Conservation (phyloP, 2,113 vertebrate genomes). For the Pachycephala philippinensis region DNA sequence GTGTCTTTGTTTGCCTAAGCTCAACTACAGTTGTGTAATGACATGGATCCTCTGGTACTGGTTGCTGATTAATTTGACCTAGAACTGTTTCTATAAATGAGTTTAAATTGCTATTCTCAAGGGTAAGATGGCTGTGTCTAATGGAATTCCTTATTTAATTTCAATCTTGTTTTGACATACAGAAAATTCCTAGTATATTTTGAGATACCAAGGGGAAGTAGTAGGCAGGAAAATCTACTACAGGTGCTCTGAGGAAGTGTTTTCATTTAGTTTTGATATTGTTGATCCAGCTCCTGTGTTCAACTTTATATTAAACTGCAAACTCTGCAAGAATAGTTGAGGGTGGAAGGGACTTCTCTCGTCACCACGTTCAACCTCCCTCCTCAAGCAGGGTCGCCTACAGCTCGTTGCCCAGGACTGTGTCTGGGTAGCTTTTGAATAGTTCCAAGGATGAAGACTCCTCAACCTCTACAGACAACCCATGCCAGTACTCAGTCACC, state of each 20-base stretch:
- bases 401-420: neutral
- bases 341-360: neutral
- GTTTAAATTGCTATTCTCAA: neutral
- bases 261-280: neutral
- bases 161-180: neutral
- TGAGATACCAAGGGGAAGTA: neutral
- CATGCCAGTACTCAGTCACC: neutral
- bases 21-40: neutral
- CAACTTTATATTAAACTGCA: neutral
- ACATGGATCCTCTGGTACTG: neutral
- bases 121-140: neutral
- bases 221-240: neutral
- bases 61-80: neutral
- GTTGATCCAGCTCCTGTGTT: neutral
- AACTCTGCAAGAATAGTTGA: neutral
- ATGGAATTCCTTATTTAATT: neutral
- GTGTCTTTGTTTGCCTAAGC: neutral
- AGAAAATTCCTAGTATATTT: neutral
- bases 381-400: neutral
- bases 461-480: neutral
- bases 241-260: neutral
- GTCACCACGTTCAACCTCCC: neutral
- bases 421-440: neutral
- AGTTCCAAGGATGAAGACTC: neutral
- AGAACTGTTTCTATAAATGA: neutral